Conservation (phyloP, 2,888 invertebrate genomes). For the Heliconius aoede region DNA sequence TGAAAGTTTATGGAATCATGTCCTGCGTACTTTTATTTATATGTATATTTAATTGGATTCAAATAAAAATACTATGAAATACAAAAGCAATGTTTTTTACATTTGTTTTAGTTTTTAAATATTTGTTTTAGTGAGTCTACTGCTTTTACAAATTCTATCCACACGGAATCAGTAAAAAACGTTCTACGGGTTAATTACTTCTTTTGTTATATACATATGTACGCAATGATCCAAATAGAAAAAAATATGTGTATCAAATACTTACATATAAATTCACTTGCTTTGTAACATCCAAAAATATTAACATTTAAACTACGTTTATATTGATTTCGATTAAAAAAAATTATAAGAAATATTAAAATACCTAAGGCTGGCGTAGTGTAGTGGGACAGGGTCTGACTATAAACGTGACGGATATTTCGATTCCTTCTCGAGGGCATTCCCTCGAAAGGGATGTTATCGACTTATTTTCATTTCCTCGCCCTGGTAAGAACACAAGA, state of each 20-base stretch:
- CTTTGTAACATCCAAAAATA: not conserved
- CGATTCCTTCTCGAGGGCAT: no score
- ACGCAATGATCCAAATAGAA: conserved; percentile 11
- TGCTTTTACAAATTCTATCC: conserved; percentile 12
- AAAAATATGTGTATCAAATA: not conserved
- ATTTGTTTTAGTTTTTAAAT: not conserved
- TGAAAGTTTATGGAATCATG: not conserved
- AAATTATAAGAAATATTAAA: no score
- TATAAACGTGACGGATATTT: no score
- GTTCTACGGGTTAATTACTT: conserved; percentile 9
- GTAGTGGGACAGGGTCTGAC: no score
- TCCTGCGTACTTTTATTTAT: not conserved
- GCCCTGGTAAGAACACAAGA: no score
- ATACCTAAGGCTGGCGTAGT: no score
- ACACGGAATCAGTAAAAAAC: conserved; percentile 9
- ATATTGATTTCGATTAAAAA: no score
- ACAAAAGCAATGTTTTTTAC: not conserved
- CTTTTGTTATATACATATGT: conserved; percentile 8
- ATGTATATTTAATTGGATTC: not conserved
- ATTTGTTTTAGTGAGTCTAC: not conserved
- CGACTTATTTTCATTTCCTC: no score
- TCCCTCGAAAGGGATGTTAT: no score
- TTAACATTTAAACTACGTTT: no score
- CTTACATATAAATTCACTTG: not conserved
- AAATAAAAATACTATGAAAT: not conserved